Conservation (phyloP, 2,888 invertebrate species). For the Rhagonycha lutea region DNA sequence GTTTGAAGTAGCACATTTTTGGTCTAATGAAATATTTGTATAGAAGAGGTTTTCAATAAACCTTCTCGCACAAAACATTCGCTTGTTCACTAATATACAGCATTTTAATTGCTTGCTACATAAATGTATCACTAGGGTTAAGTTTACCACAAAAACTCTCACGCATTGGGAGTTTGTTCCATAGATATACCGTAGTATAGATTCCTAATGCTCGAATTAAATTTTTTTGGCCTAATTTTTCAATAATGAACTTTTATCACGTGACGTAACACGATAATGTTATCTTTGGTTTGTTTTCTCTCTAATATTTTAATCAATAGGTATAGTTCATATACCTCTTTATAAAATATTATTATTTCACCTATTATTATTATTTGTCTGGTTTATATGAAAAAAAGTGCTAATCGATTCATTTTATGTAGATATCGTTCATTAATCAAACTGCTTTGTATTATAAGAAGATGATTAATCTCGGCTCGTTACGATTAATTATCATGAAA, state of each 20-base stretch:
- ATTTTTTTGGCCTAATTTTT: not conserved
- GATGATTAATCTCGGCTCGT: not conserved
- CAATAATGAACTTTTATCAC: not conserved
- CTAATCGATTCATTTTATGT: not conserved
- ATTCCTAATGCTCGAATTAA: not conserved
- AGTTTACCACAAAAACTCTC: not conserved
- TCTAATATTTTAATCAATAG: not conserved
- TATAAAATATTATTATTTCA: too few relatives aligned
- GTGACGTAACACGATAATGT: not conserved
- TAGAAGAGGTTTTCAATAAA: not conserved
- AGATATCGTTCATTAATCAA: not conserved
- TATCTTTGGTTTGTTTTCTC: not conserved
- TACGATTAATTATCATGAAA: not conserved
- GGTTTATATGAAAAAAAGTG: not conserved
- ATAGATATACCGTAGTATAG: not conserved
- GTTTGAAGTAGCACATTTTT: too few relatives aligned
- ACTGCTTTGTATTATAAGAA: not conserved
- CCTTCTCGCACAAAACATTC: not conserved
- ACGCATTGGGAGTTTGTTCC: not conserved
- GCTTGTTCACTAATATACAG: not conserved
- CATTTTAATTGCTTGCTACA: not conserved
- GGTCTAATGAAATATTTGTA: not conserved
- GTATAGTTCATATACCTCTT: not conserved
- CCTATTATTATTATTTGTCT: not conserved
- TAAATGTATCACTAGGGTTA: not conserved